phyloP scores from a whole-genome alignment of 2,113 vertebrate genomes.

The Notarius lentiginosus region DNA sequence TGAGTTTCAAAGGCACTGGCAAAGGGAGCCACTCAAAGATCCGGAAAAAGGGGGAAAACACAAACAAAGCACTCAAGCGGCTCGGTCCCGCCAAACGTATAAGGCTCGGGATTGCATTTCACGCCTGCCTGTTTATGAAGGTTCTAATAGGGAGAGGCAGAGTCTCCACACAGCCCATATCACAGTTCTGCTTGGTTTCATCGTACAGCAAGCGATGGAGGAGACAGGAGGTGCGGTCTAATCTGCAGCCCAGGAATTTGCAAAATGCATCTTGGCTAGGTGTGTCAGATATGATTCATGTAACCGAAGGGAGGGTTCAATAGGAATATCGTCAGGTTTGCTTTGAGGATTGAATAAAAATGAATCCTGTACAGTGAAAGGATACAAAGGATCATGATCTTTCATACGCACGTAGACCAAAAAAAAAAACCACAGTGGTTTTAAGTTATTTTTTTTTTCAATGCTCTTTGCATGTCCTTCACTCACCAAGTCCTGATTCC shows the following conservation, averaged over 20 bases:
- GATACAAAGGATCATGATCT: not conserved
- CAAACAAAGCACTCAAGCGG: conserved; percentile 63
- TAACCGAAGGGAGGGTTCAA: not conserved
- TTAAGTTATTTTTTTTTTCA: not conserved
- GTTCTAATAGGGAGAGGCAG: conserved; percentile 26
- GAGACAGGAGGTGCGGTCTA: conserved; percentile 44
- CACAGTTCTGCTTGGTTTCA: conserved; percentile 75
- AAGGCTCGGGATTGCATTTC: conserved; percentile 73
- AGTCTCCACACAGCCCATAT: conserved; percentile 63
- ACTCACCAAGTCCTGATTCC: not conserved
- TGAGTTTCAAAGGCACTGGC: conserved; percentile 50
- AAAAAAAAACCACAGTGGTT: not conserved
- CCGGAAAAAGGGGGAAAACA: conserved; percentile 58
- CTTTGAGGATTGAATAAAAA: conserved; percentile 2
- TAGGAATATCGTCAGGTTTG: not conserved
- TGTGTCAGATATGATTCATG: conserved; percentile 33
- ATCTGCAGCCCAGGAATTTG: conserved; percentile 39
- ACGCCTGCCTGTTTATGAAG: conserved; percentile 58
- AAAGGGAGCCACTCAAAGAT: conserved; percentile 46
- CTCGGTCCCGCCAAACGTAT: conserved; percentile 48
- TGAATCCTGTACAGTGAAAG: not conserved
- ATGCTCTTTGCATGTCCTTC: not conserved
- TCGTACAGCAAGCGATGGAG: conserved; percentile 55
- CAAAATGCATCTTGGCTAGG: conserved; percentile 16
- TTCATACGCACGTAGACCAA: not conserved